These are phyloP conservation scores for Brachionus rotundiformis DNA, from an alignment of 1,140 invertebrate genomes.

Conservation along the genomic window DNA sequence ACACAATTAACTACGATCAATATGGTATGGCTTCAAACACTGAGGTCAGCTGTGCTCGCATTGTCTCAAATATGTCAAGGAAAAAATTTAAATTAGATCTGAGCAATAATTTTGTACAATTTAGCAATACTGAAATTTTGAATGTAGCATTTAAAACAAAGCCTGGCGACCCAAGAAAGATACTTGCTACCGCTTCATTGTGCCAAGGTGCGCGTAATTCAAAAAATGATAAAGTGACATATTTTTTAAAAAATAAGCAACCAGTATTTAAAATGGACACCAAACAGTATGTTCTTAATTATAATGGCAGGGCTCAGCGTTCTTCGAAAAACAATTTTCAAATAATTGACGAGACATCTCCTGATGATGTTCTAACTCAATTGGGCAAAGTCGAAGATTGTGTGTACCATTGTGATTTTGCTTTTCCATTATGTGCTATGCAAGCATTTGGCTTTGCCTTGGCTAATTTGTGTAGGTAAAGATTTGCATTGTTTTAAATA, in stretches of 20 bases:
- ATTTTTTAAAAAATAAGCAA: conserved; percentile 46
- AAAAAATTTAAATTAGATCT: conserved; percentile 47
- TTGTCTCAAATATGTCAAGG: conserved; percentile 46
- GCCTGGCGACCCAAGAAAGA: conserved; percentile 32
- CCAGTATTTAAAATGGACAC: neutral
- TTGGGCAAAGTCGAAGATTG: conserved; percentile 23
- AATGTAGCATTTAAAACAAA: neutral
- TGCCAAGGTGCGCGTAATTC: neutral
- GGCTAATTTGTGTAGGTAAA: conserved; percentile 42
- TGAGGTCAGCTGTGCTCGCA: neutral
- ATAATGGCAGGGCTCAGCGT: conserved; percentile 13
- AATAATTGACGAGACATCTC: conserved; percentile 46
- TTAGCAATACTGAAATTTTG: conserved; percentile 25
- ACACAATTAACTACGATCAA: conserved; percentile 43
- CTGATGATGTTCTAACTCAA: conserved; percentile 40
- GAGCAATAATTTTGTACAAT: conserved; percentile 44
- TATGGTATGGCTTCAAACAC: neutral
- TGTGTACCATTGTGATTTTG: conserved; percentile 41
- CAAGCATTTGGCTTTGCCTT: conserved; percentile 50
- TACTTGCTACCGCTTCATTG: neutral
- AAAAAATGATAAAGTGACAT: conserved; percentile 39
- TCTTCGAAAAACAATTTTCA: conserved; percentile 51
- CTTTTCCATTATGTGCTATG: conserved; percentile 45
- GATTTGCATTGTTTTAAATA: neutral
- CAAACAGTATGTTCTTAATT: conserved; percentile 36